Evolutionary conservation across 2,113 vertebrate genomes (phyloP), one percentile per base, ranked within the genome.

Genomic region (Nerophis lumbriciformis): DNA sequence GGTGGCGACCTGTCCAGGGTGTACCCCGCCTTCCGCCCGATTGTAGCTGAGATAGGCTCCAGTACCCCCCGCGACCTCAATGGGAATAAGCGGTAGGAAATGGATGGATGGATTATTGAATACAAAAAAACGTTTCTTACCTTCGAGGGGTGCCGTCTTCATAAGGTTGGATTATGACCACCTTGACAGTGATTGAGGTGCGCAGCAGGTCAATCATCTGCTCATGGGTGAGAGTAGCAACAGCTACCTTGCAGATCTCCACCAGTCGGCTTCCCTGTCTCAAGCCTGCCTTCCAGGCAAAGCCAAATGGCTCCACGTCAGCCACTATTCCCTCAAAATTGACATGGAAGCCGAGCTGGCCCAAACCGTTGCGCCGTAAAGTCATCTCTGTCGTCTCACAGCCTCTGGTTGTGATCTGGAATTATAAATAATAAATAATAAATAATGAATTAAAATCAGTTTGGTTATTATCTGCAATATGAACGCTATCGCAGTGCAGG

Each of bases 301-400:
- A 98, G 54, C 96, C 96, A 8, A 97, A 99, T 6, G 96, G 94
- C 72, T 99, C 96, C 76, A 99, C 96, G 0, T 98, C 96, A 0
- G 96, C 96, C 51, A 99, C 95, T 3, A 99, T 96, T 10, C 96
- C 96, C 81, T 98, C 96, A 48, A 98, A 98, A 76, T 98, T 98
- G 63, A 98, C 95, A 0, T 98, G 96, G 87, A 98, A 98, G 12
- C 96, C 96, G 0, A 98, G 95, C 66, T 98, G 96, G 21, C 96
- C 95, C 38, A 98, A 85, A 5, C 93, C 91, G 1, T 98, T 98
- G 50, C 96, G 92, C 19, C 94, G 88, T 70, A 98, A 73, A 1
- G 93, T 96, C 89, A 98, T 95, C 80, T 97, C 95, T 0, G 92
- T 92, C 0, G 96, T 98, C 85, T 98, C 95, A 5, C 96, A 98